Base-by-base conservation (phyloP, 2,113 vertebrate species). In the Climacteris rufus region DNA sequence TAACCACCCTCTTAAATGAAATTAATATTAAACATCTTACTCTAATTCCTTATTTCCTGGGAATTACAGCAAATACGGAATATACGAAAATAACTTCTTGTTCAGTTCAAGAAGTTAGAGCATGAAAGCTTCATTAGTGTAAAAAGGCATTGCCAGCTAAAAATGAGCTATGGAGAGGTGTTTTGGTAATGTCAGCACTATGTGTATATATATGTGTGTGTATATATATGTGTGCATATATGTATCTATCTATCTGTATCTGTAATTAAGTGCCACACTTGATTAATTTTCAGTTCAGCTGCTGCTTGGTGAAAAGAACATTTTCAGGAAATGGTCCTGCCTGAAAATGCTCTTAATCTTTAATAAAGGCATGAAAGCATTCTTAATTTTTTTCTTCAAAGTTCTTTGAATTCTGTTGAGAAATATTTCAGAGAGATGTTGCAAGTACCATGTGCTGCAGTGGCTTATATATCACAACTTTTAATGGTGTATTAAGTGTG, bases 11-110 rank as follows among this genome's bases (percentile, higher is more conserved):
- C 75, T 95, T 89, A 92, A 93, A 76, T 79, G 45, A 96, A 87
- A 91, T 92, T 89, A 75, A 76, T 95, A 87, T 75, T 87, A 82
- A 95, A 85, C 57, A 33, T 82, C 69, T 94, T 91, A 84, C 18
- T 87, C 31, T 93, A 95, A 96, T 89, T 87, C 89, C 49, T 52
- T 89, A 65, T 93, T 95, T 94, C 78, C 75, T 72, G 75, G 61
- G 91, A 72, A 80, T 96, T 94, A 79, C 37, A 77, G 70, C 56
- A 91, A 77, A 61, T 87, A 30, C 2, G 14, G 65, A 74, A 87
- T 50, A 60, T 25, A 47, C 77, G 90, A 93, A 96, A 96, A 84
- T 84, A 87, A 40, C 31, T 61, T 84, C 19, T 63, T 86, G 14
- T 92, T 91, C 33, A 40, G 56, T 30, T 93, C 37, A 78, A 81